Conservation (phyloP, 2,797 vertebrate genomes). For the Sparus aurata region DNA sequence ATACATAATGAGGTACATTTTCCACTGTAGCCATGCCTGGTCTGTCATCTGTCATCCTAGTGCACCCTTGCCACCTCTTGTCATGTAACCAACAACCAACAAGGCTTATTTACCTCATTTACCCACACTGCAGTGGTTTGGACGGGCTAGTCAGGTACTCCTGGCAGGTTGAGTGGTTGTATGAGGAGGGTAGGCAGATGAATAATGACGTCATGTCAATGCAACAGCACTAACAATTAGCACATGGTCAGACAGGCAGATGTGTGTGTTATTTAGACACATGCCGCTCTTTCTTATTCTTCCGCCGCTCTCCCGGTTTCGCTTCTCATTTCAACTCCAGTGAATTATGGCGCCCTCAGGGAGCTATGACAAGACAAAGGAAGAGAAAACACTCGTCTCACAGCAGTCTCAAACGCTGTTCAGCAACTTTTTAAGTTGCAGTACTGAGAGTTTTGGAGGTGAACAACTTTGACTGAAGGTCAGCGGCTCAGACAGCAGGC, state of each 20-base stretch:
- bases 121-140: slow-evolving; percentile 1
- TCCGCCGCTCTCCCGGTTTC: slow-evolving; percentile 33
- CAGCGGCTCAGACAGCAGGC: slow-evolving; percentile 18
- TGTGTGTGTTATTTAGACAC: slow-evolving; percentile 49
- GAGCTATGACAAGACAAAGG: slow-evolving; percentile 41
- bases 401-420: slow-evolving; percentile 31
- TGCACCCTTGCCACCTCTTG: slow-evolving; percentile 21
- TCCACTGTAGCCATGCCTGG: neutral
- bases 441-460: slow-evolving; percentile 19
- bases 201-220: slow-evolving; percentile 25
- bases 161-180: neutral
- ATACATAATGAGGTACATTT: neutral
- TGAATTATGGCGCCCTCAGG: slow-evolving; percentile 61
- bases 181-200: slow-evolving; percentile 31
- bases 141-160: slow-evolving; percentile 24
- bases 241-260: slow-evolving; percentile 26
- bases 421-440: slow-evolving; percentile 26
- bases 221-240: slow-evolving; percentile 51
- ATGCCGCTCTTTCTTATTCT: slow-evolving; percentile 61
- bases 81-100: slow-evolving; percentile 7
- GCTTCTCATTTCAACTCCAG: slow-evolving; percentile 54
- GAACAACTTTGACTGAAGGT: slow-evolving; percentile 31
- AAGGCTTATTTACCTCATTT: slow-evolving; percentile 35
- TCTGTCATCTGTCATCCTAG: neutral
- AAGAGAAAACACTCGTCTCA: slow-evolving; percentile 29